A percentile compares a stretch with the other conserved stretches of the same genome.
These are phyloP conservation scores for Scomber colias DNA, from an alignment of 2,113 vertebrate genomes.

Conservation along the genomic window DNA sequence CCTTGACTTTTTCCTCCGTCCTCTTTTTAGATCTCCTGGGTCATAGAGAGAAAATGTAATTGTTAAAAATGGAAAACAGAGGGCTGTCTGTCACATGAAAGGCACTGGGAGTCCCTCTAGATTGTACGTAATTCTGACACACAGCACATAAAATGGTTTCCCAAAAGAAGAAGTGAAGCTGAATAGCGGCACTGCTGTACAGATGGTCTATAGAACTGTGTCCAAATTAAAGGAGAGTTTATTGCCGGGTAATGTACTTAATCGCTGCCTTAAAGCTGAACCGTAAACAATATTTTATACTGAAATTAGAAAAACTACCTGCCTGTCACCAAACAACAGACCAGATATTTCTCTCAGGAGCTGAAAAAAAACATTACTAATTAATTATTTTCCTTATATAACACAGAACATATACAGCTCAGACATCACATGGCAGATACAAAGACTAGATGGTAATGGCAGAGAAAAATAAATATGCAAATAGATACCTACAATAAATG, in stretches of 20 bases:
- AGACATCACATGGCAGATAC: no score
- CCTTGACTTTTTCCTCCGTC: constrained; percentile 17
- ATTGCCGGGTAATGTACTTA: neutral
- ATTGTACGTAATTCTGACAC: constrained; percentile 26
- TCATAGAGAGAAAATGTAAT: constrained; percentile 79
- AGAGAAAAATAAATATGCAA: no score
- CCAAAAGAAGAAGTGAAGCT: constrained; percentile 5
- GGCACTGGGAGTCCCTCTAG: constrained; percentile 48
- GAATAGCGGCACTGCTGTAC: constrained; percentile 7
- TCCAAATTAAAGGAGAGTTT: neutral
- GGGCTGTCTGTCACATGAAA: constrained; percentile 71
- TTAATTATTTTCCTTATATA: no score
- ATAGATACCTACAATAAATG: no score
- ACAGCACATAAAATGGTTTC: constrained; percentile 26
- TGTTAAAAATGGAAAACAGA: constrained; percentile 77
- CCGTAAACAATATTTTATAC: neutral
- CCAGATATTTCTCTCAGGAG: no score
- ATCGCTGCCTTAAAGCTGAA: constrained; percentile 20
- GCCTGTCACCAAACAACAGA: no score
- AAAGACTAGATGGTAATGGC: no score
- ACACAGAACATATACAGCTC: no score
- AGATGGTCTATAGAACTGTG: neutral
- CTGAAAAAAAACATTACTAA: no score
- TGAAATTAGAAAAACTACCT: no score
- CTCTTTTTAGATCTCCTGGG: constrained; percentile 63